Evolutionary conservation across 1,140 invertebrate species (phyloP), one percentile per base, ranked within the genome.

Genomic region (Pachyrhynchus sulphureomaculatus): DNA sequence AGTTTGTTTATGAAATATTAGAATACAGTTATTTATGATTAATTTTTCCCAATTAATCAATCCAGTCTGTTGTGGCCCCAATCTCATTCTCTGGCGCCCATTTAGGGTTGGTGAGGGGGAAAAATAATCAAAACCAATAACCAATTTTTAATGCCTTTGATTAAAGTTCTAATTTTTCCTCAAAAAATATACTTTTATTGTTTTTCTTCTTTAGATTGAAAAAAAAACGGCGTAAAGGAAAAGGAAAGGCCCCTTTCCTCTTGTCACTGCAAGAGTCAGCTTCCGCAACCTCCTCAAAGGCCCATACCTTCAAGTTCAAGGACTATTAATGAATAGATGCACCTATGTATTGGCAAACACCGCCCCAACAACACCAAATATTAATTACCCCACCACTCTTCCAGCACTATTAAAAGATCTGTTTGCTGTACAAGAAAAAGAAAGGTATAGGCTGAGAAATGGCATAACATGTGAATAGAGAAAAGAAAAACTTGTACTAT

Each of bases 241-340:
- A n/a, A n/a, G n/a, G n/a, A n/a, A n/a, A n/a, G n/a, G n/a, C n/a
- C n/a, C n/a, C n/a, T 77, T 96, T 56, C 91, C 92, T 73, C 88
- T 90, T 0, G 91, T 96, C 0, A 26, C 6, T 29, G 26, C 91
- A 94, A 74, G n/a, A n/a, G n/a, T n/a, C n/a, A n/a, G n/a, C n/a
- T n/a, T n/a, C 94, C 95, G 0, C 95, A 96, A 78, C 91, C 94
- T 33, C 95, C 95, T 8, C 92, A 95, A 73, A 93, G 94, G 26
- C n/a, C n/a, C n/a, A n/a, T n/a, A n/a, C n/a, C n/a, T n/a, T n/a
- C n/a, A n/a, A n/a, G n/a, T 98, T 95, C 74, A 95, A 96, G 69
- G 94, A 98, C 75, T 98, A 97, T 76, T 98, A 45, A 90, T 98
- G 85, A 96, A 96, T 73, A 85, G 91, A 1, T 92, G 92, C 74